Evolutionary conservation across 2,888 invertebrate species (phyloP), one percentile per base, ranked within the genome.

Genomic region (Helicoverpa assulta): DNA sequence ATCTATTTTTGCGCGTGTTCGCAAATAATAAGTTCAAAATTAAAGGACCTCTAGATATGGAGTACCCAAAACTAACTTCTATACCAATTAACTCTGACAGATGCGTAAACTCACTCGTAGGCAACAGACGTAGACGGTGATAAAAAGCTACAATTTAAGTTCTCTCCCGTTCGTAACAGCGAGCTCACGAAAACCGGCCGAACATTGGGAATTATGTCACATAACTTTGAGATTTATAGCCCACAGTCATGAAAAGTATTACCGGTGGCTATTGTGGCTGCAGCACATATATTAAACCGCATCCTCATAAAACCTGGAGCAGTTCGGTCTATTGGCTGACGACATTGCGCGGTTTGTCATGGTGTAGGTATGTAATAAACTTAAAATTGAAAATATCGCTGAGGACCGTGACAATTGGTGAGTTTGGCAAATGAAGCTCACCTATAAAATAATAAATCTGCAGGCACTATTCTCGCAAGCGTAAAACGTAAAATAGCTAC

Each of bases 261-360:
- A 40, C 74, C 54, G 33, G 53, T 51, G 67, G 53, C 52, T 64
- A 55, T 58, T 61, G 50, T 19, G 19, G 61, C 54, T 56, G 58
- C 70, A 57, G 50, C 40, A 26, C 26, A 66, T 52, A 29, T 60
- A 75, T 55, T 59, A 61, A 18, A 58, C 54, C 40, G 58, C 26
- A 56, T 50, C 64, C 50, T 63, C 80, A 29, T 80, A 70, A 79
- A 76, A 54, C 29, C 18, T 4, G 26, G 6, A 63, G 58, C 33
- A 47, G n/a, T 37, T 47, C 54, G 43, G 19, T 21, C 33, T 50
- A 5, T 58, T 51, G 2, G 58, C 47, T n/a, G 5, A 65, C 26
- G 37, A 16, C 16, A 29, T 58, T 8, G 4, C n/a, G 29, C 21
- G 14, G 37, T 50, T 71, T 33, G 66, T 73, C 18, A 64, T 29